These are phyloP conservation scores for Mactromeris polynyma DNA, from an alignment of 2,888 invertebrate genomes.

Conservation along the genomic window DNA sequence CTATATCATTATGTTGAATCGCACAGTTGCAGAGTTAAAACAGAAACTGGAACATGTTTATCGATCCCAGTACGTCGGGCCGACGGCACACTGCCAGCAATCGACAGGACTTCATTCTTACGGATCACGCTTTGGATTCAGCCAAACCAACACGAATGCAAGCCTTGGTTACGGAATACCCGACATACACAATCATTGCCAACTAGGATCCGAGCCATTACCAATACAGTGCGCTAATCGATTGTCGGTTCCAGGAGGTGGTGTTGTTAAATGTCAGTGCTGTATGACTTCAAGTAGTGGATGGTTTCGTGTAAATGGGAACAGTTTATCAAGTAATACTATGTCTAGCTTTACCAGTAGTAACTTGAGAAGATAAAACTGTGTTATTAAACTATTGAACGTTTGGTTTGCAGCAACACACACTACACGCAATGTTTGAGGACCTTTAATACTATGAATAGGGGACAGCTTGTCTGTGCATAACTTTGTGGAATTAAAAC, in stretches of 20 bases:
- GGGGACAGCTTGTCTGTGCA: no score
- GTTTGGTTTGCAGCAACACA: no score
- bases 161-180: neutral
- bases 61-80: neutral
- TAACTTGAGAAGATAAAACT: no score
- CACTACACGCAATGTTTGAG: no score
- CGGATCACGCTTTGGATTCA: neutral
- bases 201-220: neutral
- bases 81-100: neutral
- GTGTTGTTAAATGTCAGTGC: neutral
- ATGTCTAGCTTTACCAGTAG: neutral
- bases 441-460: no score
- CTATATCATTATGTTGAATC: slow-evolving; percentile 79
- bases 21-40: slow-evolving; percentile 80
- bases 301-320: neutral
- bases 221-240: neutral
- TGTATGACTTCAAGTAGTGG: neutral
- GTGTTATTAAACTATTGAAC: no score
- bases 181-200: neutral
- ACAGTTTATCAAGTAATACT: neutral
- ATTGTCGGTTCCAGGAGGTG: neutral
- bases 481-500: no score
- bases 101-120: neutral
- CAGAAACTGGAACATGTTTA: slow-evolving; percentile 69
- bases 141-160: neutral